Percentiles rank a stretch among this genome's conserved stretches.
Conservation (phyloP, 2,888 invertebrate genomes). For the Hydrotaea cyrtoneurina region DNA sequence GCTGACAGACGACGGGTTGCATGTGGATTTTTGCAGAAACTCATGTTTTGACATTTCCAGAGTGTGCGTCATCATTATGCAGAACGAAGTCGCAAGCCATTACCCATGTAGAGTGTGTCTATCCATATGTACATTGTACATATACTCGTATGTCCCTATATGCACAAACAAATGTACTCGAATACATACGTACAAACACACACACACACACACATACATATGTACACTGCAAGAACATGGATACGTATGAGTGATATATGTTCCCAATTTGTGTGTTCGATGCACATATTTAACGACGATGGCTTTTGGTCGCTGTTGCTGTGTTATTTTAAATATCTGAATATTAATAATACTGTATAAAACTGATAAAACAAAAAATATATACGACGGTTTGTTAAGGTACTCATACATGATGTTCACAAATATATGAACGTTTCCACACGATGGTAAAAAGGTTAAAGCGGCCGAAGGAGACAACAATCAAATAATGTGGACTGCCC, state of each 20-base stretch:
- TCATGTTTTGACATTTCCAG: constrained; percentile 26
- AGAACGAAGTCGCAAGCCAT: constrained; percentile 14
- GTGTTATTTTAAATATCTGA: constrained; percentile 2
- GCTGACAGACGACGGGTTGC: neutral
- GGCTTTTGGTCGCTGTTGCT: neutral
- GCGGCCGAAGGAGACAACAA: too few relatives aligned
- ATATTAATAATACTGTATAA: neutral
- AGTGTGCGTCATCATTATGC: constrained; percentile 5
- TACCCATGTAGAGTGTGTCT: neutral
- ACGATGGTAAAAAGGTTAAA: too few relatives aligned
- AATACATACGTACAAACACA: too few relatives aligned
- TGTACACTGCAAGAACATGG: neutral
- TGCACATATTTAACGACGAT: constrained; percentile 18
- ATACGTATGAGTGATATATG: constrained; percentile 21
- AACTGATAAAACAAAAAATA: neutral
- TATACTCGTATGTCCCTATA: neutral
- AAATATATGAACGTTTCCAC: too few relatives aligned
- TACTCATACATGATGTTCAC: too few relatives aligned
- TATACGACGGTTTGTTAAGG: neutral
- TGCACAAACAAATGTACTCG: neutral
- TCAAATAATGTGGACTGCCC: too few relatives aligned
- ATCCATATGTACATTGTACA: neutral
- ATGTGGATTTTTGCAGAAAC: constrained; percentile 5
- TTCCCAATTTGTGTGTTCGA: constrained; percentile 1
- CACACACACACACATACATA: neutral